These are phyloP conservation scores for Coenonympha arcania DNA, from an alignment of 2,888 invertebrate species.

Conservation along the genomic window DNA sequence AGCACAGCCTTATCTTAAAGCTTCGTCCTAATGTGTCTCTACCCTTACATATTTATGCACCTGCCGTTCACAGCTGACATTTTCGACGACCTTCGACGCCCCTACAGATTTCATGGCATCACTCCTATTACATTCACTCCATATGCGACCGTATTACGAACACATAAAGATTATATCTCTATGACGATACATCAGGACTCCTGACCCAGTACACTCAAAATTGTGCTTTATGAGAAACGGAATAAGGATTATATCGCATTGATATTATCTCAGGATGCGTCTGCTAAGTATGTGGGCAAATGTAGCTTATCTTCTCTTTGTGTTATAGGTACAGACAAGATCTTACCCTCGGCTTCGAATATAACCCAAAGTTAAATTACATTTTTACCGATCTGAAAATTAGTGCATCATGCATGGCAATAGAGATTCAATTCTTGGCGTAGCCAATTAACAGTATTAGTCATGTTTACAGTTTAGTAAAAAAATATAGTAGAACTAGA, in stretches of 20 bases:
- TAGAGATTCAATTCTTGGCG: too few species aligned
- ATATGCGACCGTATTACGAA: neutral
- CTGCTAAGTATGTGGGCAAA: neutral
- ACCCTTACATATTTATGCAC: constrained; percentile 27
- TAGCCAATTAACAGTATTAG: too few species aligned
- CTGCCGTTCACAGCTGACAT: constrained; percentile 34
- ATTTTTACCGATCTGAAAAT: too few species aligned
- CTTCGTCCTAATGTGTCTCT: constrained; percentile 4
- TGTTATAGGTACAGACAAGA: neutral
- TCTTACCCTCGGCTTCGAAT: neutral
- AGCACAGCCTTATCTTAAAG: too few species aligned
- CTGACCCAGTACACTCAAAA: too few species aligned
- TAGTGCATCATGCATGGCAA: too few species aligned
- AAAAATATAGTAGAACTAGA: too few species aligned
- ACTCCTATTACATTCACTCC: neutral
- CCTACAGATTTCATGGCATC: constrained; percentile 21
- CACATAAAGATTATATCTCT: neutral
- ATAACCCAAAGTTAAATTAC: too few species aligned
- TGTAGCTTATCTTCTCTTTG: too few species aligned
- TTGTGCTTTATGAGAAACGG: too few species aligned
- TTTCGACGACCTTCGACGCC: constrained; percentile 32
- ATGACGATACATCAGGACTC: neutral
- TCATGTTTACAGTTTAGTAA: too few species aligned
- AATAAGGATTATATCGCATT: neutral
- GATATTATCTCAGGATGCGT: neutral